Evolutionary conservation across 2,113 vertebrate species (phyloP).

Genomic region (zebrafish (Danio rerio)): GRCz12tu NC_133188.1:36528501-36529000

Average conservation of each 20-base stretch:
- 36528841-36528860: constrained; percentile 68
- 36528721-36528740: constrained; percentile 75
- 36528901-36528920: constrained; percentile 62
- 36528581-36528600: constrained; percentile 82
- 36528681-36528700: constrained; percentile 79
- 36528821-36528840: constrained; percentile 86
- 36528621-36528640: constrained; percentile 83
- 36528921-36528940: constrained; percentile 70
- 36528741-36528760: constrained; percentile 57
- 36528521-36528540: constrained; percentile 79
- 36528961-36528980: constrained; percentile 63
- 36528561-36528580: constrained; percentile 62
- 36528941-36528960: constrained; percentile 50
- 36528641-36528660: constrained; percentile 83
- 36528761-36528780: constrained; percentile 83
- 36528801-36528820: constrained; percentile 88
- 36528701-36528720: constrained; percentile 86
- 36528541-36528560: constrained; percentile 70
- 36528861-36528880: constrained; percentile 47
- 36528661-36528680: constrained; percentile 85
- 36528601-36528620: constrained; percentile 79
- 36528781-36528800: constrained; percentile 80
- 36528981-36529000: constrained; percentile 68
- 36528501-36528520: constrained; percentile 85
- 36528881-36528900: constrained; percentile 56